A percentile compares a stretch with the other conserved stretches of the same genome.
These are phyloP conservation scores for Sebastes fasciatus DNA, from an alignment of 2,113 vertebrate genomes.

Conservation along the genomic window DNA sequence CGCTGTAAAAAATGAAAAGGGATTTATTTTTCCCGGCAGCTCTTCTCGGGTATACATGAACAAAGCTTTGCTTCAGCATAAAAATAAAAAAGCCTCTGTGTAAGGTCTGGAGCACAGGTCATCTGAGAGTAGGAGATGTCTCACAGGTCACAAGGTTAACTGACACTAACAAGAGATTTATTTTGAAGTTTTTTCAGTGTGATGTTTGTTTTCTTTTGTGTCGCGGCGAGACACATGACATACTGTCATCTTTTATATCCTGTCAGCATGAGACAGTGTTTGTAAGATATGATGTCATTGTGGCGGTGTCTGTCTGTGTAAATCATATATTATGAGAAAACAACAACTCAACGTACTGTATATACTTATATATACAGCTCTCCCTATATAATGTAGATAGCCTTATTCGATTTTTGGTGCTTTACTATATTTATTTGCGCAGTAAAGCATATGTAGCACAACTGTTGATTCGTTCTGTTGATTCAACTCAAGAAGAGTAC, in stretches of 20 bases:
- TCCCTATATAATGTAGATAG: background rate
- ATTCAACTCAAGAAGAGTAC: conserved; percentile 4
- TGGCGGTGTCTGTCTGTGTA: conserved; percentile 7
- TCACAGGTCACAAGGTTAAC: conserved; percentile 44
- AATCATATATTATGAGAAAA: conserved; percentile 5
- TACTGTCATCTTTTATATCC: conserved; percentile 34
- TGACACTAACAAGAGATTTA: conserved; percentile 44
- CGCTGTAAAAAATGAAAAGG: too few species aligned
- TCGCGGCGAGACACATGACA: conserved; percentile 11
- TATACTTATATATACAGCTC: background rate
- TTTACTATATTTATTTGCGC: background rate
- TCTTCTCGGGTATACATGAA: background rate
- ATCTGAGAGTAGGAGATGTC: conserved; percentile 22
- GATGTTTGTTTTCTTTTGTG: conserved; percentile 29
- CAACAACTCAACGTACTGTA: conserved; percentile 3
- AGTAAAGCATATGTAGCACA: background rate
- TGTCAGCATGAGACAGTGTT: conserved; percentile 28
- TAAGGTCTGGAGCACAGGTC: conserved; percentile 19
- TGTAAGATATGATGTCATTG: conserved; percentile 15
- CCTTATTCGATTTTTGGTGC: background rate
- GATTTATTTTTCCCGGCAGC: too few species aligned
- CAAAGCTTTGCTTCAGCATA: background rate
- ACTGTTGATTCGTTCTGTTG: background rate
- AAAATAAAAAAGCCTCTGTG: conserved; percentile 11
- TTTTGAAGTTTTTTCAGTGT: conserved; percentile 42